phyloP scores from a whole-genome alignment of 2,797 vertebrate species.

The Micropoecilia bifurca region DNA sequence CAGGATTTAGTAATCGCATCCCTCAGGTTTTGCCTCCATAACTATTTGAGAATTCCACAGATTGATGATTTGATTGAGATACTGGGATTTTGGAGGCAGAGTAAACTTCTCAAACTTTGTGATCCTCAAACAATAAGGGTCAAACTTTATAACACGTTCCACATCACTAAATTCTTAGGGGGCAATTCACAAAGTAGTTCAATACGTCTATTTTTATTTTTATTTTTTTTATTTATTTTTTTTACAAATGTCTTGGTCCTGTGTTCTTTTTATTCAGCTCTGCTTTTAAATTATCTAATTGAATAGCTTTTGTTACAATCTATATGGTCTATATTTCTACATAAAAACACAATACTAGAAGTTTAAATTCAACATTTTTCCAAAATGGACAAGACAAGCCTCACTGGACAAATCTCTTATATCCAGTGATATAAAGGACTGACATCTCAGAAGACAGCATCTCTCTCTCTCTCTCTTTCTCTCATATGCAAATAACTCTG shows the following conservation, averaged over 20 bases:
- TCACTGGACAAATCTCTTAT: neutral
- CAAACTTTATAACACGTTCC: neutral
- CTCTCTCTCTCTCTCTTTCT: neutral
- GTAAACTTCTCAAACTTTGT: neutral
- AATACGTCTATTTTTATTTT: neutral
- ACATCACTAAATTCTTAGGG: neutral
- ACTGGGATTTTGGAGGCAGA: neutral
- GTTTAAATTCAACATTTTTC: neutral
- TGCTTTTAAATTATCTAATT: neutral
- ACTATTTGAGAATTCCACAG: neutral
- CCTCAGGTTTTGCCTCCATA: neutral
- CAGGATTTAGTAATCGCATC: neutral
- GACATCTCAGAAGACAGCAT: neutral
- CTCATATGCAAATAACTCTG: neutral
- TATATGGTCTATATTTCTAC: neutral
- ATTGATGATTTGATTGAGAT: neutral
- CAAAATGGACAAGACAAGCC: neutral
- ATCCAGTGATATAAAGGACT: neutral
- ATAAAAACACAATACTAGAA: neutral
- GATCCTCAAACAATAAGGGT: neutral
- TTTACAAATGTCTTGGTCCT: neutral
- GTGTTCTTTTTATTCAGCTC: neutral
- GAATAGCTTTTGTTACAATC: neutral
- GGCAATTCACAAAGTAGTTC: neutral
- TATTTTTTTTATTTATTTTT: neutral